A percentile compares a stretch with the other conserved stretches of the same genome.
Evolutionary conservation across 35 echinoderm and acorn worm genomes (phyloP).

Genomic region (Acanthaster planci): DNA sequence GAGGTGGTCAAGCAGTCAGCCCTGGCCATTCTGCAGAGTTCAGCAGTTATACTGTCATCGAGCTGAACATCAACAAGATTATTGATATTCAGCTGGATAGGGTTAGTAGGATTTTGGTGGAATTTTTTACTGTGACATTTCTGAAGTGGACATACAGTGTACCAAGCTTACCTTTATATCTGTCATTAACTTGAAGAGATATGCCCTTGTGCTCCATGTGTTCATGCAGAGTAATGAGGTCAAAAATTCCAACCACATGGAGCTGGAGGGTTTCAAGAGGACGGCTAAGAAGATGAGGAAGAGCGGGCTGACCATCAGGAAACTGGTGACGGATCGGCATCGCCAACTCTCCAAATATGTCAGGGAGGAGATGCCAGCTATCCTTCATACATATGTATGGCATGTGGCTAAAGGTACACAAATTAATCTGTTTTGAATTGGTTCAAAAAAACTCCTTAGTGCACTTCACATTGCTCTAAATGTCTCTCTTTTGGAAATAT

Average conservation of each 20-base stretch:
- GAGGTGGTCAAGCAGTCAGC: conserved; percentile 72
- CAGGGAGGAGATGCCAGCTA: background rate
- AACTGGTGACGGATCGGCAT: conserved; percentile 66
- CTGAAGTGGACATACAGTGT: background rate
- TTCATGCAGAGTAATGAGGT: conserved; percentile 44
- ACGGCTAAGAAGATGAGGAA: background rate
- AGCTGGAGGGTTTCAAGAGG: conserved; percentile 51
- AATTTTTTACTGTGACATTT: background rate
- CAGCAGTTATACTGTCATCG: conserved; percentile 59
- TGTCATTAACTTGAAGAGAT: background rate
- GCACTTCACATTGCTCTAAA: no score
- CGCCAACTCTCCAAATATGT: conserved; percentile 47
- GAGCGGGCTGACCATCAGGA: background rate
- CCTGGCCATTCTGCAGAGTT: conserved; percentile 79
- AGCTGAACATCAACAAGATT: conserved; percentile 58
- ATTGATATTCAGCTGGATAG: conserved; percentile 68
- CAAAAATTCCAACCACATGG: conserved; percentile 39
- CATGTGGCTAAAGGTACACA: conserved; percentile 57
- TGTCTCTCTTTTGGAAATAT: no score
- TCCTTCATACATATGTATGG: conserved; percentile 55
- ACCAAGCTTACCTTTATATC: no score
- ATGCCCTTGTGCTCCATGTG: background rate
- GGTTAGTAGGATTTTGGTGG: conserved; percentile 17
- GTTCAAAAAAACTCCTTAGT: no score
- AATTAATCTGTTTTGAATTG: no score